Base-by-base conservation (phyloP, 2,113 vertebrate species). In the Hydrolagus affinis region DNA sequence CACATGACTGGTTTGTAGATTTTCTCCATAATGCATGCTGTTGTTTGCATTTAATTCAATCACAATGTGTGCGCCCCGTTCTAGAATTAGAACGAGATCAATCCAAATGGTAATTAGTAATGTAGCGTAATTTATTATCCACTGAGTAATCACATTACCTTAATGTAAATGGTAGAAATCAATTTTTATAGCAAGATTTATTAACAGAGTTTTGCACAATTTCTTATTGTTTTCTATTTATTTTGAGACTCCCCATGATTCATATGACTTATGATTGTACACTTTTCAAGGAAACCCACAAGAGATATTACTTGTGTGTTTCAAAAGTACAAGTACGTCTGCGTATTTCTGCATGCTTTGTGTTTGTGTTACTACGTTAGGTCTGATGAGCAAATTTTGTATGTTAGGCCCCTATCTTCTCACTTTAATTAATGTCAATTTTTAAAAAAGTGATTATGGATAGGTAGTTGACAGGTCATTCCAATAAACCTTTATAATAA, bases 121-220 rank as follows among this genome's bases (percentile, higher is more conserved):
- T 93, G 91, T 94, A 32, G 93, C 90, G 93, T 94, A 94, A 95
- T 95, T 95, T 95, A 95, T 94, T 94, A 94, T 94, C 93, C 93
- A 91, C 93, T 93, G 93, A 94, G 92, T 92, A 94, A 95, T 94
- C 94, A 92, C 93, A 93, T 94, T 94, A 94, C 94, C 94, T 94
- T 94, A 94, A 94, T 95, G 94, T 94, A 94, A 94, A 94, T 93
- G 94, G 93, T 95, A 94, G 94, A 94, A 94, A 95, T 94, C 94
- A 94, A 95, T 94, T 94, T 95, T 94, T 94, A 95, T 94, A 94
- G 92, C 91, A 94, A 95, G 94, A 95, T 95, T 94, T 94, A 95
- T 94, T 94, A 92, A 83, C 92, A 90, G 90, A 89, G 92, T 93
- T 91, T 92, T 92, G 91, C 87, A 92, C 90, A 92, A 92, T 92